A percentile compares a stretch with the other conserved stretches of the same genome.
Conservation (phyloP, 2,888 invertebrate genomes). For the Geophilus truncorum region DNA sequence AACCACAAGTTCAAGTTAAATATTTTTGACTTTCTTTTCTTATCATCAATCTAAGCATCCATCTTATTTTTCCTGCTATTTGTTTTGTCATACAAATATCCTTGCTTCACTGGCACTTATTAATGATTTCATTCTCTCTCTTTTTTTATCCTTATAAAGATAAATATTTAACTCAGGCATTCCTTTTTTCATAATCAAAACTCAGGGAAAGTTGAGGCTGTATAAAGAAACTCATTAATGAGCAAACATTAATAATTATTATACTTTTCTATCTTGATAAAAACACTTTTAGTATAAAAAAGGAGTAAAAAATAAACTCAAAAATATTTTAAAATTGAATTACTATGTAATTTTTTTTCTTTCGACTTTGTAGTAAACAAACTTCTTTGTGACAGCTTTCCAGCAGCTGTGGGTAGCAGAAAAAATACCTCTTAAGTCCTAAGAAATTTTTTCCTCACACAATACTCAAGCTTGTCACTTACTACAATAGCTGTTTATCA, state of each 20-base stretch:
- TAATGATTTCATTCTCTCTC: conserved; percentile 6
- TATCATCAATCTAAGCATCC: conserved; percentile 11
- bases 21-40: not conserved
- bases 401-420: not conserved
- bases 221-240: not conserved
- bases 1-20: not conserved
- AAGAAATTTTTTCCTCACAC: not conserved
- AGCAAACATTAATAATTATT: not conserved
- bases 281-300: not conserved
- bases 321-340: conserved; percentile 15
- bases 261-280: not conserved
- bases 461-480: conserved; percentile 12
- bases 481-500: conserved; percentile 20
- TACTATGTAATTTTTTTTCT: not conserved
- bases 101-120: conserved; percentile 25
- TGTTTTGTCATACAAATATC: conserved; percentile 25
- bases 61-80: conserved; percentile 13
- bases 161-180: not conserved
- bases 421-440: not conserved
- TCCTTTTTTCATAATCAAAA: not conserved
- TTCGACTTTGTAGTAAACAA: not conserved
- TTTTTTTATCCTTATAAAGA: not conserved
- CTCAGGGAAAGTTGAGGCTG: not conserved
- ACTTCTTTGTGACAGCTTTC: conserved; percentile 27
- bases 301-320: not conserved